Base-by-base conservation (phyloP, 2,797 vertebrate genomes). In the Carcharodon carcharias region DNA sequence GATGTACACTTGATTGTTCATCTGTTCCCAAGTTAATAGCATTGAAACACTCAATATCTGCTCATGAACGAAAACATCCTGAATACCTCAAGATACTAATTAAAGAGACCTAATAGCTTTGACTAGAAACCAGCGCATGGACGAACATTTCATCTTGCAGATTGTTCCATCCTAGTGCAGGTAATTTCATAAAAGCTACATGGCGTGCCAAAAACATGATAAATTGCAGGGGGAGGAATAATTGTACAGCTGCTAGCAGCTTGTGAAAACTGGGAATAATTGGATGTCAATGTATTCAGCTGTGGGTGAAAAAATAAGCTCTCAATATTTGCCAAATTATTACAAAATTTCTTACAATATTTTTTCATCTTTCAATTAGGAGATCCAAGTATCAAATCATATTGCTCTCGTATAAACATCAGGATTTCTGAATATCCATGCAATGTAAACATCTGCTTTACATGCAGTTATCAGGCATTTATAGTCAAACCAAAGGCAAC, bases 251-350 rank as follows among this genome's bases (percentile, higher is more conserved):
- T 18, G 67, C 26, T 56, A 28, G 50, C 9, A 67, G n/a, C 18
- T 94, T 94, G n/a, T 26, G 67, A 73, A 26, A 73, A 95, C 56
- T 45, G 14, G 45, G 88, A 91, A 91, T 91, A 91, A 91, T 61
- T 91, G 56, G 50, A 71, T 54, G 94, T 95, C 67, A 95, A 73
- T 73, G 28, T 73, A 73, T 56, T 95, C 67, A 54, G 45, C n/a
- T 3, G 26, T 35, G 5, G 61, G 28, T 31, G 26, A 95, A 54
- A 54, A 95, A 73, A 9, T 63, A 35, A 61, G 85, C 50, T 88
- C 23, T 95, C 65, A 50, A 95, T 95, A 73, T 95, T 54, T 95
- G 28, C 56, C 54, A 58, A 31, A 54, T 61, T 56, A 71, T 71
- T 71, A 54, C 45, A 31, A 14, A 95, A 71, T 35, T 16, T 23